Evolutionary conservation across 2,888 invertebrate species (phyloP), one percentile per base, ranked within the genome.

Genomic region (Caenorhabditis afra): DNA sequence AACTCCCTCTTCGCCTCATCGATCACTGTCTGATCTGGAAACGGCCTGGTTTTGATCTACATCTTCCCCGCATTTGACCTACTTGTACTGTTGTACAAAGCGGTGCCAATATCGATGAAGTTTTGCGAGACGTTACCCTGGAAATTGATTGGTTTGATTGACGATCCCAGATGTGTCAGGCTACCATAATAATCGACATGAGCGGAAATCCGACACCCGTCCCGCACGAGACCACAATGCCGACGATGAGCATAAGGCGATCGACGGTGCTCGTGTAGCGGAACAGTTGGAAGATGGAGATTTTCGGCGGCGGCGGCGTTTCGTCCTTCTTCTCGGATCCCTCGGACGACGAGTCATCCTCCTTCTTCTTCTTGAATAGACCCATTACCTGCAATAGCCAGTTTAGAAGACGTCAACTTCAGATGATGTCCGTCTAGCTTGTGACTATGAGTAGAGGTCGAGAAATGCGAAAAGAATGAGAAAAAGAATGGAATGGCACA

Each of bases 101-200:
- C 44, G 0, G 53, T 64, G 2, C 74, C 79, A 4, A 83, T 55
- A 44, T 78, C 73, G 52, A 85, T 83, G 57, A 85, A 85, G 57
- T 76, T 81, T 66, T 85, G 84, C 0, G 84, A 82, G n/a, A 84
- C 75, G 35, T 81, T 81, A n/a, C 85, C 85, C 81, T 83, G 57
- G n/a, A n/a, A n/a, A n/a, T n/a, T n/a, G n/a, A n/a, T n/a, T n/a
- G n/a, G n/a, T n/a, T n/a, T n/a, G n/a, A n/a, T 53, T 18, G 16
- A 20, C 22, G 35, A 52, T 35, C 3, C 37, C 29, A 22, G 39
- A 23, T 23, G 18, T 41, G n/a, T 67, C 52, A 3, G 3, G 18
- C 35, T 20, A 88, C 88, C 75, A 88, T 88, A 49, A 88, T 83
- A 35, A 87, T 84, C 7, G 87, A 83, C 80, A 89, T 78, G 12